phyloP scores from a whole-genome alignment of 2,888 invertebrate genomes.

The Panopea generosa region DNA sequence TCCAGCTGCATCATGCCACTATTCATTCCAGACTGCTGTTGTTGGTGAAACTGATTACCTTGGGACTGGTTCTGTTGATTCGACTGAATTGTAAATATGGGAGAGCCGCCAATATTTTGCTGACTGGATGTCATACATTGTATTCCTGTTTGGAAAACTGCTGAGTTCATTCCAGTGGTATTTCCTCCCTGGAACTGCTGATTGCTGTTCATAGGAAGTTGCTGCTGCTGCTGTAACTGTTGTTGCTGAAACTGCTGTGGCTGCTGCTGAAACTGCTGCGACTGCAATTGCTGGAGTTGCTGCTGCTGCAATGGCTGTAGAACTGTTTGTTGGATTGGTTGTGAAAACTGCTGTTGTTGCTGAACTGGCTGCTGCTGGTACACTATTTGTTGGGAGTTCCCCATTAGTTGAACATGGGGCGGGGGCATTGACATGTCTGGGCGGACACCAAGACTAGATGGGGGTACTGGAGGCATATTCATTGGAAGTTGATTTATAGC shows the following conservation, averaged over 20 bases:
- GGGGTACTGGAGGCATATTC: slow-evolving; percentile 29
- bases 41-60: not conserved
- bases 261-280: slow-evolving; percentile 17
- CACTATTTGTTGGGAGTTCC: slow-evolving; percentile 12
- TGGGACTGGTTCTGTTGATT: not conserved
- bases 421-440: slow-evolving; percentile 58
- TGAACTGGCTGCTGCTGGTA: slow-evolving; percentile 25
- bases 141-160: not conserved
- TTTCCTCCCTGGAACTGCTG: not conserved
- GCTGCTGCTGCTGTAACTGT: slow-evolving; percentile 11
- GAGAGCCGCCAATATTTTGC: not conserved
- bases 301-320: slow-evolving; percentile 20
- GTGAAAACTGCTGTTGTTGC: slow-evolving; percentile 24
- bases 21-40: not conserved
- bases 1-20: too few species aligned
- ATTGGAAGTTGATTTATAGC: slow-evolving; percentile 1
- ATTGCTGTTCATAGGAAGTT: not conserved
- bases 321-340: slow-evolving; percentile 1
- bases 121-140: not conserved
- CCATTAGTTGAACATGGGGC: slow-evolving; percentile 27
- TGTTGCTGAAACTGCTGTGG: slow-evolving; percentile 23
- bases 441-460: slow-evolving; percentile 1
- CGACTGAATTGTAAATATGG: not conserved
- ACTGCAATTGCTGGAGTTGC: not conserved
- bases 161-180: not conserved